Base-by-base conservation (phyloP, 2,888 invertebrate genomes). In the Drosophila seclusa region DNA sequence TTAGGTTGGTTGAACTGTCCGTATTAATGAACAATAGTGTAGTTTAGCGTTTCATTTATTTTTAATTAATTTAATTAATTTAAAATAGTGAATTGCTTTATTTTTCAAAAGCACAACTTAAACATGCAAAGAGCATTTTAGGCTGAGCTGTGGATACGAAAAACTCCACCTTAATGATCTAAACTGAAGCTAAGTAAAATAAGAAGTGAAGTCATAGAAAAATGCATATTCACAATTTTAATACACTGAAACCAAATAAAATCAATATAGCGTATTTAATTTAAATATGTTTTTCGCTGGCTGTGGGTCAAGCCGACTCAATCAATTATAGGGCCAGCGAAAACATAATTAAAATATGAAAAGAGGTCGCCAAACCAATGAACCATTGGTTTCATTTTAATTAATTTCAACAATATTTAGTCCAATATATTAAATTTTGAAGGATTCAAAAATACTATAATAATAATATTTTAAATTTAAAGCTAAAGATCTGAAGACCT, bases 1-100 rank as follows among this genome's bases (percentile, higher is more conserved):
- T 62, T 59, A n/a, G 32, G 27, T 53, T 40, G 53, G 32, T 29
- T 38, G 16, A 42, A 36, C n/a, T 48, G 45, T 11, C 18, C 29
- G 29, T 21, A 36, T 31, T 36, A 31, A 60, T 31, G 2, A 10
- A 29, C 36, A 21, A 11, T 36, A 1, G 4, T 7, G 10, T 36
- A 21, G 16, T 29, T 50, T n/a, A n/a, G 1, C 6, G 2, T 11
- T 52, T 27, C 11, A 16, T 36, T 36, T 18, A 36, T 29, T 29
- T 21, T 21, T 29, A 4, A 10, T 36, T 27, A 27, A 27, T 27
- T 27, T 27, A 7, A 52, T 21, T 55, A 1, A n/a, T 27, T 38
- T 24, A 24, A 24, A 45, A 45, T 42, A 4, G 16, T 45, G 4
- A 24, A 38, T 18, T 16, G 2, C 10, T 13, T 45, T 45, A 18